These are phyloP conservation scores for Pemphigus obesinymphae DNA, from an alignment of 1,140 invertebrate genomes.

Conservation along the genomic window DNA sequence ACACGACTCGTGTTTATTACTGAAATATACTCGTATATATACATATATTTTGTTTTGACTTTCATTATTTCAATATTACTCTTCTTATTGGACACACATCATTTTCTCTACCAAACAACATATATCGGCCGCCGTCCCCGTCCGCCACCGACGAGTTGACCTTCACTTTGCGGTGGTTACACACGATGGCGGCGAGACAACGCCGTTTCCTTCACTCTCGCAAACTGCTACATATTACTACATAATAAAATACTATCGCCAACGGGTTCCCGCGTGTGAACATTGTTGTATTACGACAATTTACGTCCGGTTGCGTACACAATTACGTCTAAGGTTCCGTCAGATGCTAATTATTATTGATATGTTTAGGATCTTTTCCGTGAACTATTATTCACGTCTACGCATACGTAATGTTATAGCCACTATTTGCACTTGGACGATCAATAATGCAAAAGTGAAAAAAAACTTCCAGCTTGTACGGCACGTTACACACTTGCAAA, in stretches of 20 bases:
- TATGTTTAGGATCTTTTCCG: too few relatives aligned
- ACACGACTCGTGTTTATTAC: neutral
- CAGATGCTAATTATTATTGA: too few relatives aligned
- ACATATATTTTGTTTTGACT: neutral
- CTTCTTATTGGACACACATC: neutral
- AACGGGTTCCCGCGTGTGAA: neutral
- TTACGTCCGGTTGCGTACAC: constrained; percentile 2
- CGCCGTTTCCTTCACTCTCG: neutral
- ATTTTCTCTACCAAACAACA: neutral
- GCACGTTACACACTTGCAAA: too few relatives aligned
- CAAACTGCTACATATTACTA: too few relatives aligned
- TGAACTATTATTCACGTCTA: too few relatives aligned
- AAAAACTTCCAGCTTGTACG: too few relatives aligned
- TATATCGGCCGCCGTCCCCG: neutral
- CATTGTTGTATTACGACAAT: neutral
- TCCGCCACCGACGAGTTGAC: neutral
- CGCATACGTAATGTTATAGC: too few relatives aligned
- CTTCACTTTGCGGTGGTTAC: neutral
- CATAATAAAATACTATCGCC: neutral
- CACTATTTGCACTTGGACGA: too few relatives aligned
- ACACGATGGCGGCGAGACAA: neutral
- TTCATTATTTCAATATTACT: neutral
- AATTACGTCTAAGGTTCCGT: too few relatives aligned
- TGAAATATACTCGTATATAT: neutral
- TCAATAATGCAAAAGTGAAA: too few relatives aligned